phyloP scores from a whole-genome alignment of 2,888 invertebrate genomes.

The Caradrina kadenii region DNA sequence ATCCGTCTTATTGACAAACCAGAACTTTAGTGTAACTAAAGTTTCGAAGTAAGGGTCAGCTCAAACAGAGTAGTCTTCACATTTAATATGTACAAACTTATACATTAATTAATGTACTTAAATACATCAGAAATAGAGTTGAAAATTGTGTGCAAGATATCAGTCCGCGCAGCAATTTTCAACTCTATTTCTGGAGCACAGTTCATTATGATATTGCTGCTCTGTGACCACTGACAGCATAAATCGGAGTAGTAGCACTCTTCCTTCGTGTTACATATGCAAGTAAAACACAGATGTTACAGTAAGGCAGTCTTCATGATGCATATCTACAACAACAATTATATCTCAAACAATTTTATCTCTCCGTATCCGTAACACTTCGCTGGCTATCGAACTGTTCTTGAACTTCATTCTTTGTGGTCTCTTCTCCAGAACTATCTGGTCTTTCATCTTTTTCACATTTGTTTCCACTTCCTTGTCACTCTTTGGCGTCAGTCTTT shows the following conservation, averaged over 20 bases:
- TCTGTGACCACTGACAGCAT: too few species aligned
- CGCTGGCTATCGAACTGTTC: slow-evolving; percentile 84
- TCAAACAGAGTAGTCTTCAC: too few species aligned
- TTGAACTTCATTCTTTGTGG: slow-evolving; percentile 80
- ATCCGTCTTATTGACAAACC: too few species aligned
- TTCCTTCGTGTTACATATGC: neutral
- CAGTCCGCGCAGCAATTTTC: too few species aligned
- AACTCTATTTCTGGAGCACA: too few species aligned
- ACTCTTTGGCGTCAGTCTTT: slow-evolving; percentile 69
- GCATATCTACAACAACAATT: slow-evolving; percentile 29
- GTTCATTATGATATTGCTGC: too few species aligned
- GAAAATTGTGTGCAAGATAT: too few species aligned
- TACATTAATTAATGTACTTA: too few species aligned
- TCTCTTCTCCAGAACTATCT: slow-evolving; percentile 47
- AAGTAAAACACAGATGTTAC: slow-evolving; percentile 23
- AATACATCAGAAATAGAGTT: too few species aligned
- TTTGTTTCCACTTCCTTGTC: slow-evolving; percentile 67
- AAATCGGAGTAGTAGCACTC: neutral
- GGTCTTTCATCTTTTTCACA: slow-evolving; percentile 71
- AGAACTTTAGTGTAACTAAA: too few species aligned
- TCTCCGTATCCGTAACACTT: slow-evolving; percentile 85
- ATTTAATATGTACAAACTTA: too few species aligned
- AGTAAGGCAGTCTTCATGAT: slow-evolving; percentile 39
- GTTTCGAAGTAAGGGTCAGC: too few species aligned
- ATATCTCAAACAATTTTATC: slow-evolving; percentile 80